Evolutionary conservation across 2,797 vertebrate genomes (phyloP), one percentile per base, ranked within the genome.

Genomic region (Pipistrellus kuhlii): DNA sequence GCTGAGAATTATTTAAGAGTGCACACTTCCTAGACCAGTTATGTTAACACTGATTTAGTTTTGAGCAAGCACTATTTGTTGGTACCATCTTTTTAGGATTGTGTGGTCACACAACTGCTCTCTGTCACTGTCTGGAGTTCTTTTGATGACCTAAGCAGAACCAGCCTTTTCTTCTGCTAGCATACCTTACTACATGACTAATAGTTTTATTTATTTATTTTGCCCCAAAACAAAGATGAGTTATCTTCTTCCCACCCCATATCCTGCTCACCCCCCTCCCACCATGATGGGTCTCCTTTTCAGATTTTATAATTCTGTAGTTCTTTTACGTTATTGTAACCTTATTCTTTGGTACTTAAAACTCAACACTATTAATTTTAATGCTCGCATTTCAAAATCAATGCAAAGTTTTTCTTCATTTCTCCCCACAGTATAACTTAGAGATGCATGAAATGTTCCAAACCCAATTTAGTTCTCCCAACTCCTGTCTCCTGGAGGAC

Each of bases 241-340:
- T 72, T 44, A 44, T 44, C 38, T 72, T 38, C 69, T 62, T 62
- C 5, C 27, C 12, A 62, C 59, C 5, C 10, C 12, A 27, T 59
- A 59, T 4, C 53, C 18, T 20, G 6, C 15, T 1, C 51, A 25
- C 55, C 3, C 3, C 38, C 38, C 12, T 0, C 1, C 6, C 21
- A 5, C 25, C 1, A 1, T 80, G 66, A 66, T 17, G 48, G 6
- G 0, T 21, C 21, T 78, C 9, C 53, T 68, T 88, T 92, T 55
- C 46, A 84, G n/a, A 92, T 72, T 66, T n/a, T 38, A 53, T 81
- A 69, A 44, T 51, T 17, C 7, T 68, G 5, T 85, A 85, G 10
- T 85, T 44, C 5, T 2, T 66, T 64, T 23, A 25, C 7, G 10
- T 83, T 76, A 71, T 88, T 81, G 17, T 57, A 73, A 32, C 3